Base-by-base conservation (phyloP, 2,888 invertebrate genomes). In the Pantelozetes paolii region DNA sequence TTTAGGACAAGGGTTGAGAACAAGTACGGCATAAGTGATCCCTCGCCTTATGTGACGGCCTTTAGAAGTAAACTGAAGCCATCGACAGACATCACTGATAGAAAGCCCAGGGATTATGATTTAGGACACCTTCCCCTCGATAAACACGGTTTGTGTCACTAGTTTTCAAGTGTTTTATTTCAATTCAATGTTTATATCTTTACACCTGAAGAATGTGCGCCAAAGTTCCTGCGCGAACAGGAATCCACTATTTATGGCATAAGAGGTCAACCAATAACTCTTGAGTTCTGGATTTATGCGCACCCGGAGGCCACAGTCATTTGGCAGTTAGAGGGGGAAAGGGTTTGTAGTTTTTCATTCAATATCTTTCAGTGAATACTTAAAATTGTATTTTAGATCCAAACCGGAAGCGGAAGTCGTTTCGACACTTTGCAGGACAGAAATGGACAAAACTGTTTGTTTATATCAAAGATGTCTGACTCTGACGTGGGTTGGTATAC, bases 1-100 rank as follows among this genome's bases (percentile, higher is more conserved):
- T 95, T 97, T 86, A 87, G 99, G 76, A 88, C 98, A 50, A 87
- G 96, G 48, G 98, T 98, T 2, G 96, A 97, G 82, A 99, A 98
- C 84, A 92, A 93, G 82, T 94, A 91, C 82, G 98, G 98, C 59
- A 88, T 95, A 77, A 94, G 94, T 83, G 97, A 98, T 81, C 97
- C 98, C 0, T 95, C 95, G 74, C 95, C 96, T 0, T 90, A 89
- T 81, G 91, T 92, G 1, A 86, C 89, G 79, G 93, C 94, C 0
- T 89, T 90, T 81, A 72, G 80, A 20, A 77, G 75, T 11, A 77
- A 78, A 48, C 74, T 79, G 0, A 36, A 62, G 15, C 76, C 76
- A 1, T 23, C 74, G 9, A 67, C 69, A 0, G 70, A 70, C 0
- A 75, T 77, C 8, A 70, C 36, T 0, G 77, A 77, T 13, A 75